Evolutionary conservation across 2,888 invertebrate genomes (phyloP).

Genomic region (Arge pagana): DNA sequence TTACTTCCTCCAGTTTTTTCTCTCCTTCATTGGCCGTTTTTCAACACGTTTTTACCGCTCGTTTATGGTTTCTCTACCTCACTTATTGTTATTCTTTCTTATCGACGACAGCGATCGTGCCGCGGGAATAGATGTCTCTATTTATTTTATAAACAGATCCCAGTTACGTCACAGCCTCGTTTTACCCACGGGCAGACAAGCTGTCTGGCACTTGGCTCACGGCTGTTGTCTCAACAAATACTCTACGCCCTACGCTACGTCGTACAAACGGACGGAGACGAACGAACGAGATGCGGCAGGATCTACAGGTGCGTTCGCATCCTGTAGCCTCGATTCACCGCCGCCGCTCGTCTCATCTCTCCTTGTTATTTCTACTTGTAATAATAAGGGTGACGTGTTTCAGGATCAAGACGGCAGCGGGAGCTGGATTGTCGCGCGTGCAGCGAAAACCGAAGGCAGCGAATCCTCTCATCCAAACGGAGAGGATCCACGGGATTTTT

Average conservation of each 20-base stretch:
- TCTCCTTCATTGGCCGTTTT: neutral
- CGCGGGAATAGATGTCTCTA: conserved; percentile 11
- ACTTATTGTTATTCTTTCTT: conserved; percentile 15
- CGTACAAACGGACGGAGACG: neutral
- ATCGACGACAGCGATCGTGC: conserved; percentile 23
- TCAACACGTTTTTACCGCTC: neutral
- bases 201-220: conserved; percentile 17
- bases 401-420: neutral
- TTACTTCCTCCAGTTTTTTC: conserved; percentile 14
- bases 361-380: conserved; percentile 24
- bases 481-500: too few relatives aligned
- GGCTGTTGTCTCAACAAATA: conserved; percentile 22
- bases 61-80: neutral
- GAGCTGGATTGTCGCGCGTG: neutral
- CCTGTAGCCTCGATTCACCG: neutral
- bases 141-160: conserved; percentile 24
- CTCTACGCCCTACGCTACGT: neutral
- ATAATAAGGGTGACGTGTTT: conserved; percentile 25
- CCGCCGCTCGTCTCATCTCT: neutral
- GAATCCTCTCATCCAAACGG: conserved; percentile 2
- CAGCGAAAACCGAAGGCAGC: neutral
- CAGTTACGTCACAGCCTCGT: conserved; percentile 18
- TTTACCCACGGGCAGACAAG: conserved; percentile 17
- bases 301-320: conserved; percentile 13
- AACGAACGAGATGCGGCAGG: neutral